These are phyloP conservation scores for Vidua macroura DNA, from an alignment of 2,113 vertebrate species.

Conservation along the genomic window DNA sequence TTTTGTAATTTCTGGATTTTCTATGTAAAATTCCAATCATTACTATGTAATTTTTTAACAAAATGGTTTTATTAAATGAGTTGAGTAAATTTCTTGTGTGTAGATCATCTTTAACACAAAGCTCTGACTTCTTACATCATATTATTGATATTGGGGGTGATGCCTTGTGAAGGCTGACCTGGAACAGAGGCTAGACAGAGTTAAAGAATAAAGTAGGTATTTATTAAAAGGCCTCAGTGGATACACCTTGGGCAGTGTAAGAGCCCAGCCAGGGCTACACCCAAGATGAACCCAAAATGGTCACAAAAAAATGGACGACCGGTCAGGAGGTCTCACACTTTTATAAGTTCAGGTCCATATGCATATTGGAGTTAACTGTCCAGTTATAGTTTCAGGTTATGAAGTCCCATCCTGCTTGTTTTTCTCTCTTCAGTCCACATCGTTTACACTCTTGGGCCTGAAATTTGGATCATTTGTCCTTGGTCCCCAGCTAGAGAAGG, in stretches of 20 bases:
- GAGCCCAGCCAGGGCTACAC: not conserved
- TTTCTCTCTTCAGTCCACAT: not conserved
- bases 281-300: not conserved
- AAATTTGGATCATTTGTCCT: not conserved
- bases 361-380: not conserved
- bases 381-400: not conserved
- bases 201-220: not conserved
- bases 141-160: not conserved
- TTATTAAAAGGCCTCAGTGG: not conserved
- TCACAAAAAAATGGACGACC: not conserved
- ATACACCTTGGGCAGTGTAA: not conserved
- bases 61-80: conserved; percentile 55
- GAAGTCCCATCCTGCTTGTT: not conserved
- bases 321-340: not conserved
- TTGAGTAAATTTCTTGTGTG: conserved; percentile 26
- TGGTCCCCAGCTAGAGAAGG: not conserved
- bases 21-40: conserved; percentile 43
- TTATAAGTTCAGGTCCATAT: not conserved
- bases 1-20: conserved; percentile 66
- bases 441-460: not conserved
- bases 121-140: not conserved
- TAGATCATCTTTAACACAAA: not conserved
- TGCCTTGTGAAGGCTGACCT: not conserved
- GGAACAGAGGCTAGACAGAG: not conserved
- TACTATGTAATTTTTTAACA: conserved; percentile 45